phyloP scores from a whole-genome alignment of 2,113 vertebrate genomes.

The Pseudorectes ferrugineus region DNA sequence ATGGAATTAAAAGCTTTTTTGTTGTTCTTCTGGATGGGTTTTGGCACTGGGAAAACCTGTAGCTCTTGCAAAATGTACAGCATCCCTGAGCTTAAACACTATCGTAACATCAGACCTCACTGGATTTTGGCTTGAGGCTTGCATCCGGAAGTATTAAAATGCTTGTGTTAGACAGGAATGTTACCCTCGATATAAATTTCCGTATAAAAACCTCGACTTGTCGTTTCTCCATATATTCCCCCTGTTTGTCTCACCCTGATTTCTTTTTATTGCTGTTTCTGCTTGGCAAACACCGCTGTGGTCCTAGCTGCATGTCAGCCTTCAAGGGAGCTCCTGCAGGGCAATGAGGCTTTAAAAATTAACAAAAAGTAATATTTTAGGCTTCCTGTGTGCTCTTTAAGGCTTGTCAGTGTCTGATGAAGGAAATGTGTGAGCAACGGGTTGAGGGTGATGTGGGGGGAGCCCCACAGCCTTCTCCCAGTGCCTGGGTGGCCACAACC shows the following conservation, averaged over 20 bases:
- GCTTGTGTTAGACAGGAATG: slow-evolving; percentile 38
- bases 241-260: neutral
- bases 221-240: neutral
- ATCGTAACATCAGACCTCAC: slow-evolving; percentile 1
- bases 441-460: neutral
- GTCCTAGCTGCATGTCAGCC: neutral
- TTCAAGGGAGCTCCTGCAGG: neutral
- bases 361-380: neutral
- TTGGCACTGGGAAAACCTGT: slow-evolving; percentile 8
- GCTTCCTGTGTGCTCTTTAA: fast-evolving
- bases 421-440: neutral
- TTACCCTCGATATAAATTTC: slow-evolving; percentile 7
- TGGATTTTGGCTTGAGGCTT: slow-evolving; percentile 39
- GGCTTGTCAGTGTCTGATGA: neutral
- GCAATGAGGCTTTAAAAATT: neutral
- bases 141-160: slow-evolving; percentile 41
- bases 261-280: slow-evolving; percentile 24
- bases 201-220: slow-evolving; percentile 12
- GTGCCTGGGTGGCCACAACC: neutral
- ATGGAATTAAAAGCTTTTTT: neutral
- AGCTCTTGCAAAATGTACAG: neutral
- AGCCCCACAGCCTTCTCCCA: neutral
- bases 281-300: neutral
- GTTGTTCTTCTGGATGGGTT: neutral
- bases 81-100: neutral